Evolutionary conservation across 1,140 invertebrate genomes (phyloP).

Genomic region (Andricus grossulariae): DNA sequence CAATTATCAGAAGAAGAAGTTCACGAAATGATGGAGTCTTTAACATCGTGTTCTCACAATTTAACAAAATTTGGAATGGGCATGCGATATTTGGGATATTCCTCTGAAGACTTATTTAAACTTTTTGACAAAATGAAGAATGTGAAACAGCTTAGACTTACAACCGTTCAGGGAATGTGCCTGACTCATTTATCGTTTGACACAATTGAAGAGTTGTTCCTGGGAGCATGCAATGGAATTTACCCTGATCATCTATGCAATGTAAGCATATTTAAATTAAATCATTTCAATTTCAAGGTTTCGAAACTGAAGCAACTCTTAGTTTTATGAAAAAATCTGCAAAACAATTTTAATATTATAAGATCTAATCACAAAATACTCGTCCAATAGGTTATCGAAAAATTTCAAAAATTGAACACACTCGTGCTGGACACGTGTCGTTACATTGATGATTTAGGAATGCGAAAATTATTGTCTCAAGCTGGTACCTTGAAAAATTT

Average conservation of each 20-base stretch:
- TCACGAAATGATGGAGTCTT: not conserved
- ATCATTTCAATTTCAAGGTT: not conserved
- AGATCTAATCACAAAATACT: not conserved
- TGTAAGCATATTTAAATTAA: not conserved
- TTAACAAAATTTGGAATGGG: conserved; percentile 11
- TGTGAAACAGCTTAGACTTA: not conserved
- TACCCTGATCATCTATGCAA: not conserved
- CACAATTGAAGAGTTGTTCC: conserved; percentile 15
- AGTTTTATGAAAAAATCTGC: too few relatives aligned
- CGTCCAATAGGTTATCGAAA: not conserved
- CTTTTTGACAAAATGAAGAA: not conserved
- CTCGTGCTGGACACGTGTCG: conserved; percentile 5
- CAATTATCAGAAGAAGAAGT: not conserved
- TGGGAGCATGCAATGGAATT: not conserved
- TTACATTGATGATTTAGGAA: not conserved
- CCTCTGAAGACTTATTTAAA: not conserved
- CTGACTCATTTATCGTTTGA: conserved; percentile 9
- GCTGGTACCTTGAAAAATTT: conserved; percentile 1
- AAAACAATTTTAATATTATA: not conserved
- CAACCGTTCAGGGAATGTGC: not conserved
- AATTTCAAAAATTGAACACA: not conserved
- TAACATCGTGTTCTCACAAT: not conserved
- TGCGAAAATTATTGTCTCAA: not conserved
- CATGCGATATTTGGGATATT: not conserved
- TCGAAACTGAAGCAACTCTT: too few relatives aligned